Evolutionary conservation across 2,888 invertebrate species (phyloP).

Genomic region (Tachina fera): DNA sequence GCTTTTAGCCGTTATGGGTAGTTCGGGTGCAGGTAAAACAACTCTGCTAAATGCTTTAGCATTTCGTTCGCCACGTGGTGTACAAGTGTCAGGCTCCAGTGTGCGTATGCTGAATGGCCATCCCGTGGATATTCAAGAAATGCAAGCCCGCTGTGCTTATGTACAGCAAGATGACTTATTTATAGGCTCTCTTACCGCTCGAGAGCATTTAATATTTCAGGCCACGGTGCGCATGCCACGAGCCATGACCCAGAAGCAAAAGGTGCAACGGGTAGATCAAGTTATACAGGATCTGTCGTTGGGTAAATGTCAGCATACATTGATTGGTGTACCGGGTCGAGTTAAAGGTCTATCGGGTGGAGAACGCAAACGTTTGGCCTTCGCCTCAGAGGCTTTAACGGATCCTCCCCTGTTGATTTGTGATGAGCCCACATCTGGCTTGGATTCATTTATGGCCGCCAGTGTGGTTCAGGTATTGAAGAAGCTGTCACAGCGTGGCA

Average conservation of each 20-base stretch:
- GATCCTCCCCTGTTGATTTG: slow-evolving; percentile 98
- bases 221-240: slow-evolving; percentile 94
- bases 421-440: slow-evolving; percentile 98
- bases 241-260: slow-evolving; percentile 88
- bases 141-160: slow-evolving; percentile 92
- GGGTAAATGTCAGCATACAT: slow-evolving; percentile 93
- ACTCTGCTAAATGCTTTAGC: slow-evolving; percentile 95
- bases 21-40: slow-evolving; percentile 97
- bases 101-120: slow-evolving; percentile 89
- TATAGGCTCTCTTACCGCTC: slow-evolving; percentile 94
- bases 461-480: slow-evolving; percentile 93
- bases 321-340: slow-evolving; percentile 94
- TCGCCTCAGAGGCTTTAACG: slow-evolving; percentile 98
- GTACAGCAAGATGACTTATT: slow-evolving; percentile 98
- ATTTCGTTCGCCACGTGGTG: slow-evolving; percentile 89
- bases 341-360: slow-evolving; percentile 97
- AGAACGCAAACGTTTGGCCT: slow-evolving; percentile 96
- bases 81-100: slow-evolving; percentile 85
- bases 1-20: slow-evolving; percentile 93
- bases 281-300: slow-evolving; percentile 94
- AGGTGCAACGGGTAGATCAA: slow-evolving; percentile 92
- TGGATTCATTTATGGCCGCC: slow-evolving; percentile 98
- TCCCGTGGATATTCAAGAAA: slow-evolving; percentile 87
- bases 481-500: slow-evolving; percentile 90
- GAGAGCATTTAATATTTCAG: slow-evolving; percentile 95